Evolutionary conservation across 2,113 vertebrate species (phyloP).

Genomic region (Suricata suricatta): DNA sequence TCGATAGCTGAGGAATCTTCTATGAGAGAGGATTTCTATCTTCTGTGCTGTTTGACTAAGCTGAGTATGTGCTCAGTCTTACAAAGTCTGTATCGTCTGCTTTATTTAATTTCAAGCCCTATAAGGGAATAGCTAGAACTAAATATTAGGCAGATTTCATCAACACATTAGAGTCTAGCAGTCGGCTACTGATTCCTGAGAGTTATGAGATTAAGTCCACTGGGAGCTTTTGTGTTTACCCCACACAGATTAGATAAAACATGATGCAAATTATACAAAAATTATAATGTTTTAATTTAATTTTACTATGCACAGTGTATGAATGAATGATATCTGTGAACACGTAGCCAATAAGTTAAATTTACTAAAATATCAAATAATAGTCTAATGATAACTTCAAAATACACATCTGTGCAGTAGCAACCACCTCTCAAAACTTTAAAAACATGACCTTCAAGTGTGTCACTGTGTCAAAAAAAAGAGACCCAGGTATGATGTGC

Average conservation of each 20-base stretch:
- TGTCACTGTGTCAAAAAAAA: neutral
- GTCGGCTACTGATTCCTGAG: neutral
- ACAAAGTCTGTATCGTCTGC: neutral
- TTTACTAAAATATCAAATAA: slow-evolving; percentile 1
- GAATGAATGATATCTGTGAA: neutral
- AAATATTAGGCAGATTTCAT: neutral
- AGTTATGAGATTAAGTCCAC: neutral
- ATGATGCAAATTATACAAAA: neutral
- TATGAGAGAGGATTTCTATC: neutral
- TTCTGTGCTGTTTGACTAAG: neutral
- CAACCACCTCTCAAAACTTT: neutral
- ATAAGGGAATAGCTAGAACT: neutral
- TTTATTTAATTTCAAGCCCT: neutral
- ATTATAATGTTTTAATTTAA: neutral
- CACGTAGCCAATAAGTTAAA: neutral
- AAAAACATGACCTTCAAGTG: neutral
- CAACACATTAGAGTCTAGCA: neutral
- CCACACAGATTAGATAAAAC: neutral
- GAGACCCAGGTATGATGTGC: neutral
- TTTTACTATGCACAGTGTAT: neutral
- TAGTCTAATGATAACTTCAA: neutral
- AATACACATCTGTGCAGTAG: neutral
- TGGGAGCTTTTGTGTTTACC: neutral
- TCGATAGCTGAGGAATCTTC: neutral
- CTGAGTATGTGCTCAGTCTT: neutral